Evolutionary conservation across 1,140 invertebrate genomes (phyloP).

Genomic region (Daktulosphaira vitifoliae): DNA sequence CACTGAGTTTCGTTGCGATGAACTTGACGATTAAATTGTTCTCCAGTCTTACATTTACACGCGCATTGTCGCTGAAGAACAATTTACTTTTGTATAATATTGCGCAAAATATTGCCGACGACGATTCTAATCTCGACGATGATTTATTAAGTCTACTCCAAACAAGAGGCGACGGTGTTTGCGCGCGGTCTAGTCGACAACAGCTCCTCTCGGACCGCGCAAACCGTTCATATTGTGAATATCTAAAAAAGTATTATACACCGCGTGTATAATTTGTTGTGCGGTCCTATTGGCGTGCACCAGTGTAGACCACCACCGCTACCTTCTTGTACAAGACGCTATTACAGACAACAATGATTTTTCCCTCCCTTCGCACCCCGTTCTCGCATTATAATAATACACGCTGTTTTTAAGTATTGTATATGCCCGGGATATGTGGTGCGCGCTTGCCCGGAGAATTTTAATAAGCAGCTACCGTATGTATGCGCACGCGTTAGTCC

Average conservation of each 20-base stretch:
- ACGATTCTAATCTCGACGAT: constrained; percentile 23
- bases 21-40: too few relatives aligned
- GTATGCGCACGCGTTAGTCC: not conserved
- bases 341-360: constrained; percentile 28
- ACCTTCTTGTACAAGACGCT: too few relatives aligned
- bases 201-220: too few relatives aligned
- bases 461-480: constrained; percentile 19
- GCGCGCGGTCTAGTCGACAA: not conserved
- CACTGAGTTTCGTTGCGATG: too few relatives aligned
- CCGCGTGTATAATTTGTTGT: constrained; percentile 19
- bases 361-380: not conserved
- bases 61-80: too few relatives aligned
- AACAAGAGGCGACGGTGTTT: not conserved
- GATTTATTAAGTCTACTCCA: constrained; percentile 9
- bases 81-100: too few relatives aligned
- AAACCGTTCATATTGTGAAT: not conserved
- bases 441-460: not conserved
- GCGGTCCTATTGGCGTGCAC: not conserved
- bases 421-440: too few relatives aligned
- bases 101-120: not conserved
- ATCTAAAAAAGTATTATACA: not conserved
- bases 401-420: too few relatives aligned
- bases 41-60: too few relatives aligned
- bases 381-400: not conserved
- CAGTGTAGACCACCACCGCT: too few relatives aligned